Conservation (phyloP, 2,797 vertebrate genomes). For the Hydrocynus forskahlii region DNA sequence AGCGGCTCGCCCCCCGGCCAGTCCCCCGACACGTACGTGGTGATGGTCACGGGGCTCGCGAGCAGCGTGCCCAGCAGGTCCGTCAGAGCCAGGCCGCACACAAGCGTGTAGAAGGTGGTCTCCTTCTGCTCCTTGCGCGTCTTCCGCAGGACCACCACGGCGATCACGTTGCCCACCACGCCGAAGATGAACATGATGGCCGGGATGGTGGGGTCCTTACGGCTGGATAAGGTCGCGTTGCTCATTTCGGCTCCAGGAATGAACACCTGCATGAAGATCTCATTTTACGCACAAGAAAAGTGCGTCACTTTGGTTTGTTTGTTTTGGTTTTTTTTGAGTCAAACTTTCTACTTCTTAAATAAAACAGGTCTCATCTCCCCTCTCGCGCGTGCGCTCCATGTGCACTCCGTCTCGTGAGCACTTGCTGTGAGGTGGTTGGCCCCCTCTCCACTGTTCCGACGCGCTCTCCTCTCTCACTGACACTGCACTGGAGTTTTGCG, state of each 20-base stretch:
- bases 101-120: constrained; percentile 95
- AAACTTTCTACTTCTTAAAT: too few species aligned
- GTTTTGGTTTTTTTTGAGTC: too few species aligned
- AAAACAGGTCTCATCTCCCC: too few species aligned
- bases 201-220: constrained; percentile 87
- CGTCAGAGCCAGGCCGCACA: constrained; percentile 93
- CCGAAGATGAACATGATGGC: constrained; percentile 96
- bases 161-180: constrained; percentile 93
- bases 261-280: too few species aligned
- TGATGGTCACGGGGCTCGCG: constrained; percentile 95
- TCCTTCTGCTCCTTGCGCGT: constrained; percentile 94
- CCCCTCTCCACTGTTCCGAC: background rate
- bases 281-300: too few species aligned
- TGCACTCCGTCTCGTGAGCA: background rate
- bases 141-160: constrained; percentile 94
- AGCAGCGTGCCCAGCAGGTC: constrained; percentile 94
- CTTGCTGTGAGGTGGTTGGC: background rate
- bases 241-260: too few species aligned
- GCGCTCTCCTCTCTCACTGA: background rate
- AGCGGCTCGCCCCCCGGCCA: constrained; percentile 89
- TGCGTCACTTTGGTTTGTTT: too few species aligned
- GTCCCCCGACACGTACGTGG: constrained; percentile 87
- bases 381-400: background rate
- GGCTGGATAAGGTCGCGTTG: background rate
- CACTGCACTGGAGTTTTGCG: background rate